Conservation (phyloP, 2,113 vertebrate species). For the Eclectus roratus region DNA sequence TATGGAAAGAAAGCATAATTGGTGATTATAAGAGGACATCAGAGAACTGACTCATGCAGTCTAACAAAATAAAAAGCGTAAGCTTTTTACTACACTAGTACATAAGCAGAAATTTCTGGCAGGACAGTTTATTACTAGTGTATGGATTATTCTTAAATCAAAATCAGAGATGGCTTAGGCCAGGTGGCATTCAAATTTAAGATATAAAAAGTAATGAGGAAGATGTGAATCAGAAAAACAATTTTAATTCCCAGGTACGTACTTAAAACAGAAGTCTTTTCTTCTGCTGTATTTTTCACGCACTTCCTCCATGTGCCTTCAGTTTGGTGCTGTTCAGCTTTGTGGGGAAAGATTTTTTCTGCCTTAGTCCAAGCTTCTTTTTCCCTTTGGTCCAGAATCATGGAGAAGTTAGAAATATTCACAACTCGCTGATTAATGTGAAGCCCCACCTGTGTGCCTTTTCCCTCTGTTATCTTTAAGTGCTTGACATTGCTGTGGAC, state of each 20-base stretch:
- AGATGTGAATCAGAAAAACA: slow-evolving; percentile 9
- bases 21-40: neutral
- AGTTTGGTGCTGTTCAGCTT: neutral
- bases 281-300: neutral
- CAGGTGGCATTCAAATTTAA: slow-evolving; percentile 8
- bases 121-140: neutral
- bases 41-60: neutral
- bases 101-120: slow-evolving; percentile 17
- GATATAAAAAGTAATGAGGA: slow-evolving; percentile 45
- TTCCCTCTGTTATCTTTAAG: neutral
- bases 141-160: slow-evolving; percentile 18
- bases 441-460: neutral
- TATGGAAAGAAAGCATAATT: neutral
- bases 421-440: neutral
- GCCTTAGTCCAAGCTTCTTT: neutral
- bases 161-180: neutral
- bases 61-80: neutral
- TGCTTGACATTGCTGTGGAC: neutral
- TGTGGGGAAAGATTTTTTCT: neutral
- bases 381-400: neutral
- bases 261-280: neutral
- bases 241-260: neutral
- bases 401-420: neutral
- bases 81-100: neutral
- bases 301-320: neutral